A percentile compares a stretch with the other conserved stretches of the same genome.
These are phyloP conservation scores for Unio delphinus DNA, from an alignment of 2,888 invertebrate genomes.

Conservation along the genomic window DNA sequence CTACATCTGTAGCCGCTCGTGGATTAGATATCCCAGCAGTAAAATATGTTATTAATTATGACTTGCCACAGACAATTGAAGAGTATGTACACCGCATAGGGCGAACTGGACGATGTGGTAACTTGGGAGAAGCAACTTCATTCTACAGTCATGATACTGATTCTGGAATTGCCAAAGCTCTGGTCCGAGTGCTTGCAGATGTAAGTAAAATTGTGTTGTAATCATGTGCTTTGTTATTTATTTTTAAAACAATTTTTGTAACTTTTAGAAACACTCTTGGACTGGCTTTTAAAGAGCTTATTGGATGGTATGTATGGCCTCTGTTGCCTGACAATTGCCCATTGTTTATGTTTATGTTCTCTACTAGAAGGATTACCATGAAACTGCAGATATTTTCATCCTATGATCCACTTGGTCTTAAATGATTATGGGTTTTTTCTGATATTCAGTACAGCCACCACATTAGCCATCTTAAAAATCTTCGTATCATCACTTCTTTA, in stretches of 20 bases:
- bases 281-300: not conserved
- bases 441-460: no score
- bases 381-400: no score
- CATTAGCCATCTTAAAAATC: no score
- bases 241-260: not conserved
- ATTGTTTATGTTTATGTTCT: not conserved
- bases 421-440: no score
- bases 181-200: conserved; percentile 82
- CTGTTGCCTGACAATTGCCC: no score
- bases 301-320: no score
- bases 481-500: no score
- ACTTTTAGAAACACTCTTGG: not conserved
- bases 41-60: conserved; percentile 99
- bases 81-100: conserved; percentile 99
- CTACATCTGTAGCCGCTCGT: conserved; percentile 94
- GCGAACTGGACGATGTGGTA: conserved; percentile 99
- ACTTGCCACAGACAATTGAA: conserved; percentile 97
- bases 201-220: conserved; percentile 58
- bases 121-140: conserved; percentile 79
- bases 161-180: conserved; percentile 76
- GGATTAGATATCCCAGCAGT: conserved; percentile 92
- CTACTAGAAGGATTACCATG: no score
- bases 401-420: no score
- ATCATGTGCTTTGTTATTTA: not conserved
- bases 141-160: conserved; percentile 71